Conservation (phyloP, 2,888 invertebrate species). For the Apotomis capreana region DNA sequence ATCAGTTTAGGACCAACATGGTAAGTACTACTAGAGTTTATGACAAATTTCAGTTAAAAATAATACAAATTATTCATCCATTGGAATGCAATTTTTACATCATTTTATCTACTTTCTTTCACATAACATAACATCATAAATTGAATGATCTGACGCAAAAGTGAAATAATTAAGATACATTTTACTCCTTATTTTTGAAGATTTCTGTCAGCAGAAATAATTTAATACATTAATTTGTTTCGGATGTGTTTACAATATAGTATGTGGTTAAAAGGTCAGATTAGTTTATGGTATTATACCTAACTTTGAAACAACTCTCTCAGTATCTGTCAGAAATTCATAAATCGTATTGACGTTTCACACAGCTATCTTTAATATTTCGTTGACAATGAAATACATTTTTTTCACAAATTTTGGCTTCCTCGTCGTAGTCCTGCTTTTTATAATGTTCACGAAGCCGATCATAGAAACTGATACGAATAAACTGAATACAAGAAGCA, state of each 20-base stretch:
- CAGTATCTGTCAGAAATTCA: too few relatives aligned
- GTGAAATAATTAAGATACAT: too few relatives aligned
- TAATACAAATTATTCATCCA: not conserved
- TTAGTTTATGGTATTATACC: constrained; percentile 3
- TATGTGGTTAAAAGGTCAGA: not conserved
- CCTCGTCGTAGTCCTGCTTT: too few relatives aligned
- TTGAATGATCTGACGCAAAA: not conserved
- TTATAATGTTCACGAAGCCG: not conserved
- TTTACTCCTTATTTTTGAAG: too few relatives aligned
- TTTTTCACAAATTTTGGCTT: too few relatives aligned
- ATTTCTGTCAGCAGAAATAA: too few relatives aligned
- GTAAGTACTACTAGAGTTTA: constrained; percentile 56
- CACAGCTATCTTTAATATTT: too few relatives aligned
- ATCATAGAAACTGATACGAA: not conserved
- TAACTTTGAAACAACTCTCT: too few relatives aligned
- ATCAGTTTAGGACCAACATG: constrained; percentile 94
- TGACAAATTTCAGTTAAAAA: constrained; percentile 22
- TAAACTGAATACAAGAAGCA: not conserved
- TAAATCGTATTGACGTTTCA: too few relatives aligned
- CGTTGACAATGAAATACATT: too few relatives aligned
- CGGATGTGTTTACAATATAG: too few relatives aligned
- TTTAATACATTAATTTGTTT: too few relatives aligned
- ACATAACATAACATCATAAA: not conserved
- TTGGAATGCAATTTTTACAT: constrained; percentile 6
- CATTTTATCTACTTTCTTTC: not conserved